These are phyloP conservation scores for Paramisgurnus dabryanus DNA, from an alignment of 2,113 vertebrate genomes.

Conservation along the genomic window DNA sequence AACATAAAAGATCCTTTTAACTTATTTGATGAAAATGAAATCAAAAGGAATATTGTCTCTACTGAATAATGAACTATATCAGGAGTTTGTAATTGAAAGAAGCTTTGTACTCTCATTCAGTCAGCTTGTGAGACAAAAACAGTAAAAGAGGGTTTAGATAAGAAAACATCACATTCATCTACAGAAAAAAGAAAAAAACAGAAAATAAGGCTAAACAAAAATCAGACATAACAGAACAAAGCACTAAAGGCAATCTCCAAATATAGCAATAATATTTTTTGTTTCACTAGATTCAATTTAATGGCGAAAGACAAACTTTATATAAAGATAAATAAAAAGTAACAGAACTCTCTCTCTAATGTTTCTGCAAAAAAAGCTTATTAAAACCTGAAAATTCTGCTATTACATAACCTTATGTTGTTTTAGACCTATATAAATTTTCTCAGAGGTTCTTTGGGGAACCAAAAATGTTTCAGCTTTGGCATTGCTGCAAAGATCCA, in stretches of 20 bases:
- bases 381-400: too few species aligned
- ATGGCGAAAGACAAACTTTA: too few species aligned
- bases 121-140: neutral
- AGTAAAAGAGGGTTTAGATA: neutral
- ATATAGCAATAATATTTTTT: neutral
- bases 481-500: too few species aligned
- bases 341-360: too few species aligned
- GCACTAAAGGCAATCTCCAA: neutral
- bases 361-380: too few species aligned
- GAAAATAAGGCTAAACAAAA: neutral
- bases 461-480: too few species aligned
- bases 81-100: slow-evolving; percentile 32
- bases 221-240: too few species aligned
- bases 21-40: slow-evolving; percentile 34
- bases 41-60: neutral
- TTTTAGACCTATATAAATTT: too few species aligned
- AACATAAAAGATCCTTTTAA: slow-evolving; percentile 8
- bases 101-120: neutral
- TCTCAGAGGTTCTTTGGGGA: too few species aligned
- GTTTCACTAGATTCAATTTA: too few species aligned
- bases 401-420: too few species aligned
- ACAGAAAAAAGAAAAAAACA: neutral
- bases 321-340: too few species aligned
- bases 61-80: neutral
- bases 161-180: neutral